Conservation (phyloP, 2,797 vertebrate genomes). For the Fundulus diaphanus region DNA sequence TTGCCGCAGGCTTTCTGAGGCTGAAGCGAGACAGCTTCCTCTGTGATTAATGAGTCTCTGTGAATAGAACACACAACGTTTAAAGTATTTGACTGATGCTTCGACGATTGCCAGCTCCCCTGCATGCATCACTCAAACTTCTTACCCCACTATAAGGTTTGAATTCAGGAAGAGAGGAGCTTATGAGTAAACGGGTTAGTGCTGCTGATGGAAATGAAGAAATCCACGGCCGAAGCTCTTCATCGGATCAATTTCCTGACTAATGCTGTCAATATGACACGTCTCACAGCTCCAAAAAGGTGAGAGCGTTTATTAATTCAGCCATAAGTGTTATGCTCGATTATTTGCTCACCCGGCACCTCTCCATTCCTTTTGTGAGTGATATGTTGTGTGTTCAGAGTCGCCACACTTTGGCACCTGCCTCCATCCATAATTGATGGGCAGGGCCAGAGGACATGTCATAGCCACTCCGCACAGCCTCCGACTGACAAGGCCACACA, state of each 20-base stretch:
- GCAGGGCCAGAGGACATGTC: conserved; percentile 68
- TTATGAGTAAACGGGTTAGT: conserved; percentile 23
- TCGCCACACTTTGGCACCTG: conserved; percentile 42
- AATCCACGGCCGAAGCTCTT: conserved; percentile 12
- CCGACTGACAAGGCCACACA: conserved; percentile 65
- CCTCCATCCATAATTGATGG: conserved; percentile 74
- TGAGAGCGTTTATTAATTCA: conserved; percentile 23
- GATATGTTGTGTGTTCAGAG: conserved; percentile 32
- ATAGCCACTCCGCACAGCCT: conserved; percentile 46
- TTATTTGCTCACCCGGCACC: conserved; percentile 7
- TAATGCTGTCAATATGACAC: not conserved
- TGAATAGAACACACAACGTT: conserved; percentile 63
- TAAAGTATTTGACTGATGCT: conserved; percentile 74
- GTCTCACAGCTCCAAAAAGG: not conserved
- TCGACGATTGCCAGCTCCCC: conserved; percentile 56
- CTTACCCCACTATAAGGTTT: conserved; percentile 47
- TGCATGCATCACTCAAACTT: conserved; percentile 63
- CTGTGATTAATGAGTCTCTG: conserved; percentile 74
- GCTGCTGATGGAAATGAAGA: conserved; percentile 26
- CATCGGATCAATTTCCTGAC: not conserved
- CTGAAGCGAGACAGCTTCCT: conserved; percentile 43
- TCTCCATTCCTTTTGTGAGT: conserved; percentile 8
- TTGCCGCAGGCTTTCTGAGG: conserved; percentile 52
- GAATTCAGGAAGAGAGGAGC: conserved; percentile 32
- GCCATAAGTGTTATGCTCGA: conserved; percentile 15